Conservation (phyloP, 2,113 vertebrate species). For the Hippolais icterina region DNA sequence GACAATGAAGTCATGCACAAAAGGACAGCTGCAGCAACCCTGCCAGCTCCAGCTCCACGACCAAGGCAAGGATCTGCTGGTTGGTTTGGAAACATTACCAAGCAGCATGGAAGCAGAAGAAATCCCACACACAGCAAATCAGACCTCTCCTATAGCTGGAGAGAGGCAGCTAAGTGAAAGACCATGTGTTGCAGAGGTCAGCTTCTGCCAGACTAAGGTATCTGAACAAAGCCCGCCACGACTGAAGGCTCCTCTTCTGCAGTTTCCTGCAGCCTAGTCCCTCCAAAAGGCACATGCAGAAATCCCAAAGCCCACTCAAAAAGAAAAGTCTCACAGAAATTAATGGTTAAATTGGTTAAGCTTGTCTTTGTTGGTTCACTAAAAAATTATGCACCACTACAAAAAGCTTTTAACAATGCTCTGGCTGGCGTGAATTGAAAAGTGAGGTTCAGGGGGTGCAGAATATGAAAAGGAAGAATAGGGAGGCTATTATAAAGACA, state of each 20-base stretch:
- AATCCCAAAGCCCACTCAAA: background rate
- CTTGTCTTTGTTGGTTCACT: background rate
- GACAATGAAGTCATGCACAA: background rate
- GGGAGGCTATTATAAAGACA: background rate
- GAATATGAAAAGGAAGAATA: background rate
- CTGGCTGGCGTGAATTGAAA: background rate
- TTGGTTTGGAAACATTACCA: background rate
- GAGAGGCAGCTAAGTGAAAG: slow-evolving; percentile 16
- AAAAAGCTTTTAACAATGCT: background rate
- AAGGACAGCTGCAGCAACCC: background rate
- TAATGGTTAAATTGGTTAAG: background rate
- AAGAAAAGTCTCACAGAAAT: background rate
- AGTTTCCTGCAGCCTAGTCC: background rate
- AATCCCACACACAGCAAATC: slow-evolving; percentile 9
- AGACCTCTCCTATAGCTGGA: background rate
- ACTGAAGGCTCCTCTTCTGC: background rate
- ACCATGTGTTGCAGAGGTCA: background rate
- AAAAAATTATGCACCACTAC: background rate
- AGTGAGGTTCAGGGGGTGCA: background rate
- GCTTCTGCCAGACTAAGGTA: slow-evolving; percentile 2
- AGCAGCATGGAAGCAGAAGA: background rate
- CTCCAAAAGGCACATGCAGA: background rate
- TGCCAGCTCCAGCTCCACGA: background rate
- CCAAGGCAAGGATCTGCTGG: fast-evolving
- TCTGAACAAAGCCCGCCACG: background rate